phyloP scores from a whole-genome alignment of 23 tunicate species.

The Clavelina lepadiformis region DNA sequence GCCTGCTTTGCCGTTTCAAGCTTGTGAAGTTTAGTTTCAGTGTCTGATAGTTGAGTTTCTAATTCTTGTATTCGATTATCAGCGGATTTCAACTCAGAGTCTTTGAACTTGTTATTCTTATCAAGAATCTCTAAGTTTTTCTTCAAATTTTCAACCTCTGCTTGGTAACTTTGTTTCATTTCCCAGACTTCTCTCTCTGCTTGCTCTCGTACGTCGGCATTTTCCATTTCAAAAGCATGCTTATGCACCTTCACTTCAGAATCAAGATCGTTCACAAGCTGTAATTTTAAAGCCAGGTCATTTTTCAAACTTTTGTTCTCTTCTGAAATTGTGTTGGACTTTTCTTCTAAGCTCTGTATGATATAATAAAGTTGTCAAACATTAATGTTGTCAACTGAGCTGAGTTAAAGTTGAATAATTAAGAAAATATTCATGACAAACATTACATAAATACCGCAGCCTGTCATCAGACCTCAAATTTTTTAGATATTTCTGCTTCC shows the following conservation, averaged over 20 bases:
- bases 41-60: conserved; percentile 40
- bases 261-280: neutral
- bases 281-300: conserved; percentile 1
- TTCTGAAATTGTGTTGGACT: neutral
- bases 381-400: no score
- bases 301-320: conserved; percentile 5
- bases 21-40: conserved; percentile 14
- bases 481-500: conserved; percentile 16
- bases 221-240: conserved; percentile 13
- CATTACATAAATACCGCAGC: neutral
- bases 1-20: conserved; percentile 12
- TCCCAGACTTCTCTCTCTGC: conserved; percentile 40
- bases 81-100: conserved; percentile 23
- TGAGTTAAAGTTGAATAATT: neutral
- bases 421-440: neutral
- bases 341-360: neutral
- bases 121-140: conserved; percentile 1
- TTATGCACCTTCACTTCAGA: conserved; percentile 5
- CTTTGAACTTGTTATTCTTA: conserved; percentile 1
- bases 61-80: conserved; percentile 71
- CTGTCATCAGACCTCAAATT: conserved; percentile 8
- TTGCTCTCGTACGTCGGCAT: conserved; percentile 15
- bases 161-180: conserved; percentile 10
- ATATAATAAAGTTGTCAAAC: no score
- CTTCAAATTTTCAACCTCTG: conserved; percentile 4